A percentile compares a stretch with the other conserved stretches of the same genome.
Conservation (phyloP, 2,888 invertebrate genomes). For the Crioceris asparagi region DNA sequence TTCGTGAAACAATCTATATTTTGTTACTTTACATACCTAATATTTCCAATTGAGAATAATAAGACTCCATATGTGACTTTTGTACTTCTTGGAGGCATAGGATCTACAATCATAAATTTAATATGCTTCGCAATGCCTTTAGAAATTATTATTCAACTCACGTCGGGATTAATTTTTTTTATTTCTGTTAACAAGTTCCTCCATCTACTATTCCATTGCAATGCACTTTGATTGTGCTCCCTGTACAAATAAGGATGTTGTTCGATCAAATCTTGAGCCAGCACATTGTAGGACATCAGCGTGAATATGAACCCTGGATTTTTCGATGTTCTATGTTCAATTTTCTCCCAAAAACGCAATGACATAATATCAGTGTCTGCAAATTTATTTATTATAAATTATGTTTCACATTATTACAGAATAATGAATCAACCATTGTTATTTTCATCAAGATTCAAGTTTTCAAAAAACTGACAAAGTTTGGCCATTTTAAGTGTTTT, state of each 20-base stretch:
- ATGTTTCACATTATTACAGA: too few species aligned
- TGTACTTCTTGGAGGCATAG: constrained; percentile 89
- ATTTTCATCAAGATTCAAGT: too few species aligned
- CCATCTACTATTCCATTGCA: constrained; percentile 63
- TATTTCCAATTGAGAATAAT: constrained; percentile 43
- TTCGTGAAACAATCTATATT: too few species aligned
- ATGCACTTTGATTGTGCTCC: constrained; percentile 43
- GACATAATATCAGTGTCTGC: not conserved
- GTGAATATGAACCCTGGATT: constrained; percentile 45
- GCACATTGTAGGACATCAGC: constrained; percentile 77
- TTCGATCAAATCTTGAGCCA: constrained; percentile 72
- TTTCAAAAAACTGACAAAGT: too few species aligned
- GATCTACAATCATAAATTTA: constrained; percentile 44
- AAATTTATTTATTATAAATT: too few species aligned
- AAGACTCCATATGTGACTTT: constrained; percentile 50
- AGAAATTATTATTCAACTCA: constrained; percentile 36
- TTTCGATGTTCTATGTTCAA: constrained; percentile 8
- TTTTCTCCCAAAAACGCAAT: constrained; percentile 13
- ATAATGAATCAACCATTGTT: too few species aligned
- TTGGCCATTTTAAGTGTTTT: too few species aligned
- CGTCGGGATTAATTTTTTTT: constrained; percentile 46
- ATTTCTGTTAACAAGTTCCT: constrained; percentile 48
- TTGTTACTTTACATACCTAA: too few species aligned
- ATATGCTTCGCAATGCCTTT: constrained; percentile 1
- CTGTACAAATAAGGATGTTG: constrained; percentile 64